Conservation (phyloP, 2,888 invertebrate species). For the Antheraea yamamai region DNA sequence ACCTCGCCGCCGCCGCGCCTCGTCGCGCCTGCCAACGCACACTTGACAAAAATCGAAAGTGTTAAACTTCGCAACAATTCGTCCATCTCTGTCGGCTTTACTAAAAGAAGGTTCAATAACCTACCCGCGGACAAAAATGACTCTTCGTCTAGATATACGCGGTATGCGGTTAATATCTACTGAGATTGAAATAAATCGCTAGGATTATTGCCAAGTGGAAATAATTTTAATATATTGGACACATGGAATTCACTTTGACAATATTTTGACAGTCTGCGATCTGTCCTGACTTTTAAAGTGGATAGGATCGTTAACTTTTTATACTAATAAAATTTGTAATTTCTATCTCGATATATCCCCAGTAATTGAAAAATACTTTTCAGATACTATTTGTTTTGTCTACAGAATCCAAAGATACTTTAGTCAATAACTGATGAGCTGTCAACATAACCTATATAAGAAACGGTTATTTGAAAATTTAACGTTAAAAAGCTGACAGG, state of each 20-base stretch:
- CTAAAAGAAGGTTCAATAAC: conserved; percentile 77
- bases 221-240: conserved; percentile 80
- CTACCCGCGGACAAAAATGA: conserved; percentile 61
- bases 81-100: conserved; percentile 55
- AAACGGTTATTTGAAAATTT: neutral
- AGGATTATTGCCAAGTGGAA: conserved; percentile 81
- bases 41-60: conserved; percentile 58
- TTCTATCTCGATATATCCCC: conserved; percentile 4
- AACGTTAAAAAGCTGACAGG: neutral
- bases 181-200: conserved; percentile 79
- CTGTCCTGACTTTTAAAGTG: conserved; percentile 63
- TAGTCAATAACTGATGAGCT: neutral
- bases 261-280: conserved; percentile 80
- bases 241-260: conserved; percentile 79
- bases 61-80: conserved; percentile 44
- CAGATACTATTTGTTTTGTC: neutral
- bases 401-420: neutral
- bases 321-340: conserved; percentile 49
- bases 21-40: conserved; percentile 50
- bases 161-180: conserved; percentile 78
- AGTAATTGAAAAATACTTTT: conserved; percentile 7
- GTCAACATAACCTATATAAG: neutral
- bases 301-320: conserved; percentile 50
- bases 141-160: conserved; percentile 73
- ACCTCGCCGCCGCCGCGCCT: conserved; percentile 53